Evolutionary conservation across 2,888 invertebrate species (phyloP).

Genomic region (Cantharis rustica): DNA sequence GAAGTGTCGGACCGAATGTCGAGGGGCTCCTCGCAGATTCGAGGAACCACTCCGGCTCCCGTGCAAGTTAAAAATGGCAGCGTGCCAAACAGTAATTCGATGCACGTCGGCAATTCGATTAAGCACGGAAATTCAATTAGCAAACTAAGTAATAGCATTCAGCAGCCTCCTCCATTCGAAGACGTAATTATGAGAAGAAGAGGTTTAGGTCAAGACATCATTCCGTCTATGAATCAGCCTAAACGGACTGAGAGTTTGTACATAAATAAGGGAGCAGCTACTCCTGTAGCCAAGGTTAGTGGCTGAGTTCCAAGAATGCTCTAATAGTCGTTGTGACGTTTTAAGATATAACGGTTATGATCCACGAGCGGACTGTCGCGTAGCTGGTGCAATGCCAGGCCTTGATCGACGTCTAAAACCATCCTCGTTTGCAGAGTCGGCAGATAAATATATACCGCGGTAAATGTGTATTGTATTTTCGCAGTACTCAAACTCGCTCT

Average conservation of each 20-base stretch:
- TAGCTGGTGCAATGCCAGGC: conserved; percentile 12
- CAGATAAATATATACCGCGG: conserved; percentile 27
- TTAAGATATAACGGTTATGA: conserved; percentile 22
- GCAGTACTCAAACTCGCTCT: conserved; percentile 22
- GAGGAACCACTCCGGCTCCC: conserved; percentile 61
- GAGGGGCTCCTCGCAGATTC: conserved; percentile 62
- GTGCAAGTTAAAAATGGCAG: conserved; percentile 66
- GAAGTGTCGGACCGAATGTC: conserved; percentile 57
- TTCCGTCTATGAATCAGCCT: conserved; percentile 85
- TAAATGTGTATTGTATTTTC: conserved; percentile 14
- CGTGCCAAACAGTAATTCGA: conserved; percentile 62
- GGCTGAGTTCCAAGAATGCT: conserved; percentile 26
- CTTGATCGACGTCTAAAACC: conserved; percentile 23
- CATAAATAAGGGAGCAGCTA: conserved; percentile 65
- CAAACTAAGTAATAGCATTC: conserved; percentile 46
- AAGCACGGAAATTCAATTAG: conserved; percentile 45
- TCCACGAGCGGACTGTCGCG: conserved; percentile 29
- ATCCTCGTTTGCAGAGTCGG: conserved; percentile 28
- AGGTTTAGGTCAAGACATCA: conserved; percentile 84
- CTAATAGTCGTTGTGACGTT: conserved; percentile 21
- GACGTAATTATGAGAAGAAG: conserved; percentile 81
- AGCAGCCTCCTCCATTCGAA: conserved; percentile 70
- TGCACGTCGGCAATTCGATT: conserved; percentile 42
- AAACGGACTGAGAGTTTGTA: conserved; percentile 91
- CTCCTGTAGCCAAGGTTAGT: conserved; percentile 40